A percentile compares a stretch with the other conserved stretches of the same genome.
These are phyloP conservation scores for Chaetophractus vellerosus DNA, from an alignment of 2,797 vertebrate species.

Conservation along the genomic window DNA sequence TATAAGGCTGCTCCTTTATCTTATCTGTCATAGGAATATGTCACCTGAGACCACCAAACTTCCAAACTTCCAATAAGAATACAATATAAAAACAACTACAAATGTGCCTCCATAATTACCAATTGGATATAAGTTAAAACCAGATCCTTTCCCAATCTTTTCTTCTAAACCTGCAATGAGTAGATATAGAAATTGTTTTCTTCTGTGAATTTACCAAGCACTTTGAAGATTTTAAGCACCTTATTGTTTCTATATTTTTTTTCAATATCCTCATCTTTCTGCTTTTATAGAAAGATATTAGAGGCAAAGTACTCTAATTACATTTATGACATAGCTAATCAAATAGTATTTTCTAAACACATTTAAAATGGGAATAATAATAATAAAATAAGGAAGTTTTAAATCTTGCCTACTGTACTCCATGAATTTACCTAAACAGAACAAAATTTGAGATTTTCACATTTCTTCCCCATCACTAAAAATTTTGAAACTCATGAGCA, in stretches of 20 bases:
- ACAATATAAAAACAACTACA: conserved; percentile 31
- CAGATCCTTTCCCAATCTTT: neutral
- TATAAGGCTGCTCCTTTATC: conserved; percentile 31
- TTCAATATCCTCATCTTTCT: neutral
- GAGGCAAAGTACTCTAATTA: neutral
- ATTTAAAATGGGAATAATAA: conserved; percentile 25
- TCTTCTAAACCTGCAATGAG: conserved; percentile 24
- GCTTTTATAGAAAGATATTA: conserved; percentile 11
- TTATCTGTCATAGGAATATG: conserved; percentile 21
- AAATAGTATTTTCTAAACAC: conserved; percentile 5
- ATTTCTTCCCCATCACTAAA: conserved; percentile 7
- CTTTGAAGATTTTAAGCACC: conserved; percentile 15
- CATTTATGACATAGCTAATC: neutral
- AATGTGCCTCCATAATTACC: conserved; percentile 42
- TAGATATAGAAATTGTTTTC: neutral
- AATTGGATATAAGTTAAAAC: conserved; percentile 42
- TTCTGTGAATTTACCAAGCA: conserved; percentile 1
- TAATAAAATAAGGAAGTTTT: neutral
- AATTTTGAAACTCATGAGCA: neutral
- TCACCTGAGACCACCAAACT: conserved; percentile 40
- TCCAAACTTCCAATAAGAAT: neutral
- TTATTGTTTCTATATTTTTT: conserved; percentile 59
- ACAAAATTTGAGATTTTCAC: conserved; percentile 29
- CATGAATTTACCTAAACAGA: conserved; percentile 1
- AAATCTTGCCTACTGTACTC: conserved; percentile 2